Base-by-base conservation (phyloP, 2,888 invertebrate species). In the Lycophotia porphyrea region DNA sequence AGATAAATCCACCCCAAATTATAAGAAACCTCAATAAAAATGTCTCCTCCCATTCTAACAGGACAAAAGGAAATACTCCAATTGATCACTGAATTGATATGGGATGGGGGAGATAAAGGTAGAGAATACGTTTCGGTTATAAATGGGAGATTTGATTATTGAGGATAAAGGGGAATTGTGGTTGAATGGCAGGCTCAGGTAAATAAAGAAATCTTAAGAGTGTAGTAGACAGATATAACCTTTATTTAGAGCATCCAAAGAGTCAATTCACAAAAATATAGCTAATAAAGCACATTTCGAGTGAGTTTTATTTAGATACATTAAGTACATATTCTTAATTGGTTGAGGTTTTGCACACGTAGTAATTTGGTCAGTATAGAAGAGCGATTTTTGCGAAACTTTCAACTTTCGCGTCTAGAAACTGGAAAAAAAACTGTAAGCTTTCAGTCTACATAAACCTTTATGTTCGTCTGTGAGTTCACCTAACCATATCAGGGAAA, bases 31-130 rank as follows among this genome's bases (percentile, higher is more conserved):
- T 52, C 52, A 36, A 74, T 70, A 81, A 66, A 81, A 81, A 39
- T 84, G 65, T 71, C 55, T 44, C 42, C 7, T 8, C 21, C 66
- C 44, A 72, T 72, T 80, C 39, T n/a, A 63, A 31, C 9, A 27
- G 47, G 55, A 71, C 65, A 73, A 76, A 65, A 52, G 61, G 13
- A 18, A n/a, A 27, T 36, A 31, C 44, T 61, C 36, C 39, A 68
- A 71, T 74, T 70, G 60, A 73, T 70, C 67, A 61, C 69, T 64
- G 67, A 66, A 55, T 67, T 65, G 71, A 78, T 74, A 42, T 73
- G 73, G 42, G 71, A 27, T 8, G 31, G n/a, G 65, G 49, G 70
- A 61, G 69, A 73, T 78, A 65, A 52, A 76, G 47, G 39, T 72
- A 74, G 74, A 66, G 58, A 66, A 78, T 73, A 76, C 36, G 63